These are phyloP conservation scores for Monodelphis domestica DNA, from an alignment of 2,797 vertebrate genomes.

Conservation along the genomic window DNA sequence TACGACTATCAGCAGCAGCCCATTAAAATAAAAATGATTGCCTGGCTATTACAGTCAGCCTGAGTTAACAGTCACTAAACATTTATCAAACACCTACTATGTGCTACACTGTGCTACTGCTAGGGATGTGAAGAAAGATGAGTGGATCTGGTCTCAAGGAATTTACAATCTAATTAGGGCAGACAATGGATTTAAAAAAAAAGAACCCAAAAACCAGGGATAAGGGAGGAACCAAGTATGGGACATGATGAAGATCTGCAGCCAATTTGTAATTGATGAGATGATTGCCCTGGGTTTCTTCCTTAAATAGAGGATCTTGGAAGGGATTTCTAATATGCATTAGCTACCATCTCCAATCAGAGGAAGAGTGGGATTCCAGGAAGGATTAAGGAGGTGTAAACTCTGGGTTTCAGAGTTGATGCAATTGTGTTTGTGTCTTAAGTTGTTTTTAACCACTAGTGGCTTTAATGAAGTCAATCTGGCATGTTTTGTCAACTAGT, in stretches of 20 bases:
- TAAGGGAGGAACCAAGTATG: not conserved
- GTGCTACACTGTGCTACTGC: not conserved
- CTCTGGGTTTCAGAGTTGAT: not conserved
- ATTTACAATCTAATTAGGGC: not conserved
- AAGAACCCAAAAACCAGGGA: not conserved
- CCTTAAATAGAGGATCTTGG: not conserved
- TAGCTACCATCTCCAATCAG: not conserved
- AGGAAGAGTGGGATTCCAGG: not conserved
- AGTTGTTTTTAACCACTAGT: not conserved
- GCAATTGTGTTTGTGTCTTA: not conserved
- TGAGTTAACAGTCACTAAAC: not conserved
- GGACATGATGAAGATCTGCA: not conserved
- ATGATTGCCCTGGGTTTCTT: not conserved
- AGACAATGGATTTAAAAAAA: not conserved
- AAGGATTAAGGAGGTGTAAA: not conserved
- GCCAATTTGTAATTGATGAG: not conserved
- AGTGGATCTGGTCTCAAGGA: not conserved
- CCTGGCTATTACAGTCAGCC: not conserved
- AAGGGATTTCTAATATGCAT: not conserved
- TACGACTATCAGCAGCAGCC: not conserved
- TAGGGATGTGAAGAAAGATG: not conserved
- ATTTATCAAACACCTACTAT: not conserved
- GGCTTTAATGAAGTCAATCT: constrained; percentile 3
- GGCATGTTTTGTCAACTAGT: not conserved
- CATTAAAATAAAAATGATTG: not conserved